These are phyloP conservation scores for Physocephala rufipes DNA, from an alignment of 2,888 invertebrate genomes.

Conservation along the genomic window DNA sequence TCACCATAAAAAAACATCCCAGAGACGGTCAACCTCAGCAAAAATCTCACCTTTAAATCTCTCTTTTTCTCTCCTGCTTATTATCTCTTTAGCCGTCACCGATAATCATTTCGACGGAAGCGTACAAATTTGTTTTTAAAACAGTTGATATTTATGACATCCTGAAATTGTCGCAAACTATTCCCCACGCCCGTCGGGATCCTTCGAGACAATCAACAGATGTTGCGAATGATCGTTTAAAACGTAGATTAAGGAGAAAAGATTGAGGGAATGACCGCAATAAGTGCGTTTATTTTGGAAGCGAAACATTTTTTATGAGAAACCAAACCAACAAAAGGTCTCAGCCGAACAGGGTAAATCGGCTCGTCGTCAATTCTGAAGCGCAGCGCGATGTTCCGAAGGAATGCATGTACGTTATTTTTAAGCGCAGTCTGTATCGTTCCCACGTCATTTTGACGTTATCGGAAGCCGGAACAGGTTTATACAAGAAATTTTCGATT, in stretches of 20 bases:
- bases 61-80: neutral
- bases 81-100: neutral
- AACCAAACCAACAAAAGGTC: neutral
- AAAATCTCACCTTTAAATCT: too few species aligned
- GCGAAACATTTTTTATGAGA: neutral
- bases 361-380: neutral
- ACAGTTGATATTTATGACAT: too few species aligned
- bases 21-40: too few species aligned
- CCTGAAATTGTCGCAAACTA: too few species aligned
- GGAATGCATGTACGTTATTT: neutral
- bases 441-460: constrained; percentile 1
- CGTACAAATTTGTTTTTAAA: too few species aligned
- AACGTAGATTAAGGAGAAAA: too few species aligned
- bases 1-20: too few species aligned
- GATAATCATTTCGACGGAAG: neutral
- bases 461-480: constrained; percentile 19
- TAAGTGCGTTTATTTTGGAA: too few species aligned
- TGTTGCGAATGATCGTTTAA: too few species aligned
- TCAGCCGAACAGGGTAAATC: neutral
- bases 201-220: too few species aligned
- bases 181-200: too few species aligned
- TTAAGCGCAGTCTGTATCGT: neutral
- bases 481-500: constrained; percentile 24
- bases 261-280: too few species aligned
- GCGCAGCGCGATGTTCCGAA: neutral